phyloP scores from a whole-genome alignment of 30 jellyfish, hydroid and myxozoan species.

The Cassiopea xamachana region DNA sequence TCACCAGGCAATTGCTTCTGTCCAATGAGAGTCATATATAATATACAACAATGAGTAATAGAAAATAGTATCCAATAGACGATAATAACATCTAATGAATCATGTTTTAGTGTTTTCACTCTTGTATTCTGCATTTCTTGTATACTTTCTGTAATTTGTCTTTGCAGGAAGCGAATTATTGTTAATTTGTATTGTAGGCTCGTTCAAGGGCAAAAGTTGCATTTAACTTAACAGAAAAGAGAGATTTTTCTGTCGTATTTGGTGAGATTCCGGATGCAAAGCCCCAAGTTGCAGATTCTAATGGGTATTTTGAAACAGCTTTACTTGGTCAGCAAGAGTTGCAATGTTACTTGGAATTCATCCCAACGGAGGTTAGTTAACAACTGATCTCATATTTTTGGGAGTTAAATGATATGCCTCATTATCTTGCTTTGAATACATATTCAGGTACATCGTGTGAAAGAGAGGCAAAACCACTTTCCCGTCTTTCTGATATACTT shows the following conservation, averaged over 20 bases:
- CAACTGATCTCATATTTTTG: not conserved
- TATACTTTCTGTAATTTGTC: not conserved
- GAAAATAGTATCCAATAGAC: too few species aligned
- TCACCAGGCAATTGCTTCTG: too few species aligned
- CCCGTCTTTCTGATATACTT: too few species aligned
- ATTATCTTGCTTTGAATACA: too few species aligned
- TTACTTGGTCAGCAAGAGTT: conserved; percentile 74
- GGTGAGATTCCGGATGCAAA: conserved; percentile 20
- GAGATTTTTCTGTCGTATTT: conserved; percentile 72
- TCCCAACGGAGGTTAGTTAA: conserved; percentile 79
- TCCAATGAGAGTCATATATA: too few species aligned
- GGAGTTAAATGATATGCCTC: not conserved
- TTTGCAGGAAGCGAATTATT: not conserved
- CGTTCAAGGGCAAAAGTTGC: conserved; percentile 80
- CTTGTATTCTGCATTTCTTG: too few species aligned
- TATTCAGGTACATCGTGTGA: too few species aligned
- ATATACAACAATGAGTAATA: too few species aligned
- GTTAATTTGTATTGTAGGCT: conserved; percentile 42
- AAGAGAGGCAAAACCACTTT: too few species aligned
- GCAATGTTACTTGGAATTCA: conserved; percentile 71
- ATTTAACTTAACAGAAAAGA: conserved; percentile 74
- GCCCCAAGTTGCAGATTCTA: conserved; percentile 46
- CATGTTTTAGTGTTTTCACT: too few species aligned
- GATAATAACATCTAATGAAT: too few species aligned
- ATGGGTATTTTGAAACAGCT: conserved; percentile 56